Evolutionary conservation across 2,888 invertebrate genomes (phyloP).

Genomic region (Doris montereyensis): DNA sequence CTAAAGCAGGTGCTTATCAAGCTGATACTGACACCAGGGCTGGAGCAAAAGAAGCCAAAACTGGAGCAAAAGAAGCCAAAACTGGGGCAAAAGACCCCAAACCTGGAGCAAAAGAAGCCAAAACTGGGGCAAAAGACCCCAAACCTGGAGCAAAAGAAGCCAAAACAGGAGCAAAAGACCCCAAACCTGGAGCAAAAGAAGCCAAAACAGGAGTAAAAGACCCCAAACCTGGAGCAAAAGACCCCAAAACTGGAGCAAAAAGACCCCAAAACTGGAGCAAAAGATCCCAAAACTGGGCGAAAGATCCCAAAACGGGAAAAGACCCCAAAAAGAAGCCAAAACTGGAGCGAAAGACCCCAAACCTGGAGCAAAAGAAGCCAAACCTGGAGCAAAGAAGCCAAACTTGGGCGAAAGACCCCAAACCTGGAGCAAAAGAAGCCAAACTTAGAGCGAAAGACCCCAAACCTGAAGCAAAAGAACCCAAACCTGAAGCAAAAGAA

Average conservation of each 20-base stretch:
- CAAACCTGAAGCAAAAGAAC: conserved; percentile 10
- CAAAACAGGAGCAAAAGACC: background rate
- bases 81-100: conserved; percentile 11
- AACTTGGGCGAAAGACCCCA: background rate
- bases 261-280: background rate
- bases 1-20: conserved; percentile 61
- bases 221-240: background rate
- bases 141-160: background rate
- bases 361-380: background rate
- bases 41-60: background rate
- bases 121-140: background rate
- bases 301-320: conserved; percentile 16
- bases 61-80: conserved; percentile 15
- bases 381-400: conserved; percentile 2
- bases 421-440: conserved; percentile 1
- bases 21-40: conserved; percentile 45
- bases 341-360: background rate
- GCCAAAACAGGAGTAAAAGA: conserved; percentile 1
- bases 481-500: background rate
- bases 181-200: background rate
- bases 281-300: conserved; percentile 5
- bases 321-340: conserved; percentile 4
- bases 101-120: conserved; percentile 18
- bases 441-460: conserved; percentile 1
- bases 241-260: background rate